Evolutionary conservation across 2,113 vertebrate species (phyloP), one percentile per base, ranked within the genome.

Genomic region (Centropus bengalensis): DNA sequence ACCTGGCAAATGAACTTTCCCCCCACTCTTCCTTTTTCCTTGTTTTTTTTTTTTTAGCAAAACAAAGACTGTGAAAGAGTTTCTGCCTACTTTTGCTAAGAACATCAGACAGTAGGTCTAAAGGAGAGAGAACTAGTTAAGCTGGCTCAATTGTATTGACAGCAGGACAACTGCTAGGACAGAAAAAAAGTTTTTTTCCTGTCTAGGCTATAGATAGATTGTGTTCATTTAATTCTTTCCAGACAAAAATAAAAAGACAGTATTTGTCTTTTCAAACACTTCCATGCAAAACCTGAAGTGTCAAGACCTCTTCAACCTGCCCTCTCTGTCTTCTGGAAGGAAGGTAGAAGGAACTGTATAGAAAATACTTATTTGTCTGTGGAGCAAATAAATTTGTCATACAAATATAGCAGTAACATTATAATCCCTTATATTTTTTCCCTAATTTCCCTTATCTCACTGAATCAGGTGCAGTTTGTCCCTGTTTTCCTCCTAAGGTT

Each of bases 401-500:
- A 33, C 14, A 38, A 30, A 40, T 33, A 19, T 3, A 52, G 8
- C 19, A 30, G 22, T 45, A 21, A 10, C 14, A 14, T 10, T 40
- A 9, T 30, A 76, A 63, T 6, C 2, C 5, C 5, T 45, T 22
- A 13, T 12, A 1, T 3, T 4, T 14, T 69, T 49, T 49, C 8
- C 8, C 11, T 17, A 1, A 0, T 51, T 45, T 45, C 16, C 7
- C 60, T 63, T n/a, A 8, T 33, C 10, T 86, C 24, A 5, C 24
- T 49, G 27, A 9, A 15, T 22, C 33, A 33, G 45, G 27, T 24
- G 14, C 7, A 3, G 36, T 45, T 56, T n/a, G 28, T 28, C 36
- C 56, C 22, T 7, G 0, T 9, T 82, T 47, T 15, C 9, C 44
- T 45, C 21, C 0, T 5, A 7, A 27, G 16, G 3, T 1, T 4